Base-by-base conservation (phyloP, 2,888 invertebrate genomes). In the Coelopa pilipes region DNA sequence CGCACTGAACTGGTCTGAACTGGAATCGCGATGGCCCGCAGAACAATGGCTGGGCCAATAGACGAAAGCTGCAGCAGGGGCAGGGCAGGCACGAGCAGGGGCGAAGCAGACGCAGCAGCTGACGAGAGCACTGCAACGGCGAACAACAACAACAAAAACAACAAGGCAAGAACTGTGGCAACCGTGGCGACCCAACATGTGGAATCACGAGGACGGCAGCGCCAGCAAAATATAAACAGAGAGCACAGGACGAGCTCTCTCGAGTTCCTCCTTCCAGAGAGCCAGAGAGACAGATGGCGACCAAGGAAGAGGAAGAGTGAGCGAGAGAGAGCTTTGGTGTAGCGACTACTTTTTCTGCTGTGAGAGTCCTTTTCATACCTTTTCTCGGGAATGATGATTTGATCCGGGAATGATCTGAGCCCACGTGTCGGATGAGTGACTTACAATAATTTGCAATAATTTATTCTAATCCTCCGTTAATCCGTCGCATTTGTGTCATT, bases 181-280 rank as follows among this genome's bases (percentile, higher is more conserved):
- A 74, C 75, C 55, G 66, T 50, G 53, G n/a, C 57, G 62, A 53
- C 45, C 62, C 15, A 59, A 62, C 17, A 59, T 60, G 60, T 49
- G 47, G 34, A 80, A 67, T 17, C 62, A 34, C 70, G 67, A 21
- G 65, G 19, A 62, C 77, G 74, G 71, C 77, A 73, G 73, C 77
- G 75, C 73, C 79, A 80, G 79, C 79, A 82, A 82, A 82, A 82
- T 79, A 82, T 84, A 84, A 84, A 84, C 83, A 83, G 83, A 83
- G 83, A 81, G 82, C 73, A 76, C 15, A 70, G 19, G 2, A 12
- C n/a, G 11, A n/a, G n/a, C n/a, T n/a, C n/a, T n/a, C n/a, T n/a
- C 7, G n/a, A 50, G 15, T 5, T 1, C 47, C 34, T 24, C 4
- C 24, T 62, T 50, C 66, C n/a, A 57, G 34, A 67, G 15, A 63